Evolutionary conservation across 2,113 vertebrate genomes (phyloP), one percentile per base, ranked within the genome.

Genomic region (Prunella himalayana): DNA sequence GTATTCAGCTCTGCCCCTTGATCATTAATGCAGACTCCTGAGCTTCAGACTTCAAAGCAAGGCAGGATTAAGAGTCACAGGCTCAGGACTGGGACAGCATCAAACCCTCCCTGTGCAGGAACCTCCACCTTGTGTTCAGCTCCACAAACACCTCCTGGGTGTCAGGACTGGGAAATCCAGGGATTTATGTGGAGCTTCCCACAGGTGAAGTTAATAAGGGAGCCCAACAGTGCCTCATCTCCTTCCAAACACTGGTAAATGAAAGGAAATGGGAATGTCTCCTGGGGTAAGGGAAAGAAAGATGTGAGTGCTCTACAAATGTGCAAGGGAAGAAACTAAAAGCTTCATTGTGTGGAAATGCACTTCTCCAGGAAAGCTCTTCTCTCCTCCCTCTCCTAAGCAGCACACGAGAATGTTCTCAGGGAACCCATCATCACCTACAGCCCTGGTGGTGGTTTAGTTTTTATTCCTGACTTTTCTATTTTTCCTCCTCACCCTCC

Each of bases 11-110:
- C 71, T 81, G 85, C 24, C 79, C 85, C 94, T 96, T 96, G 96
- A 95, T 96, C 96, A 96, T 93, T 92, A 96, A 96, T 96, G 93
- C 96, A 96, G 94, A 75, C 93, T 96, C 94, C 92, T 64, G 64
- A 94, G 85, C 54, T 80, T 60, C 92, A 93, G 95, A 96, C 94
- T 94, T 96, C 96, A 97, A 97, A 97, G 93, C 66, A 91, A 81
- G 2, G n/a, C 88, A 88, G 13, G 8, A 44, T 12, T 49, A 84
- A 88, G 71, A 97, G 92, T 95, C 94, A 94, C 90, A 81, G 66
- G 92, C 95, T 37, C 82, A 81, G 85, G 84, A 82, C 63, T 87
- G 91, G 84, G 84, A 80, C 71, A 91, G 93, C 2, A 11, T 63
- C 90, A 86, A 82, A 91, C 47, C 71, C 56, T 90, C 78, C 41